Evolutionary conservation across 2,888 invertebrate genomes (phyloP).

Genomic region (Neoscelio sp.): DNA sequence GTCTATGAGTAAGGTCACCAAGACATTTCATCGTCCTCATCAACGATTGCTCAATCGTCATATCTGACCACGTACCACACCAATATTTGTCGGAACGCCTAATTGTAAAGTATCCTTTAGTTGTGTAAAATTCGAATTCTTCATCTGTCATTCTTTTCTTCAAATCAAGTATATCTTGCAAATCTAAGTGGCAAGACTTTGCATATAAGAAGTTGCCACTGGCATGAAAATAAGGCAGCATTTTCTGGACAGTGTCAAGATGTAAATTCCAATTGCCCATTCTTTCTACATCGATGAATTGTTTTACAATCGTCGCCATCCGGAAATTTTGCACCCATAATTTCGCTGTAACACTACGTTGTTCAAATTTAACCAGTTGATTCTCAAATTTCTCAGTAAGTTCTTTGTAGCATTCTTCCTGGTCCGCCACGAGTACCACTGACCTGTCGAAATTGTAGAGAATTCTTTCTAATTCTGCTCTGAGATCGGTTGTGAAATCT

Average conservation of each 20-base stretch:
- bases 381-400: background rate
- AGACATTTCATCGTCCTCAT: slow-evolving; percentile 60
- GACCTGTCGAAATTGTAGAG: slow-evolving; percentile 5
- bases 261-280: slow-evolving; percentile 69
- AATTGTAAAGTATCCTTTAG: slow-evolving; percentile 63
- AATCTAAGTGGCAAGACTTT: slow-evolving; percentile 72
- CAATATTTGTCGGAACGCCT: slow-evolving; percentile 66
- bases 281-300: slow-evolving; percentile 71
- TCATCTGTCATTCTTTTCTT: slow-evolving; percentile 9
- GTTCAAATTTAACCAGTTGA: slow-evolving; percentile 7
- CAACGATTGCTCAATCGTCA: slow-evolving; percentile 68
- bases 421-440: no score
- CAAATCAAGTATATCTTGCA: slow-evolving; percentile 73
- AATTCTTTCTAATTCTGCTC: slow-evolving; percentile 1
- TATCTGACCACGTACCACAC: slow-evolving; percentile 67
- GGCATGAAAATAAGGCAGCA: slow-evolving; percentile 73
- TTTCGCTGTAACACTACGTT: slow-evolving; percentile 25
- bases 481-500: slow-evolving; percentile 3
- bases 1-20: no score
- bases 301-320: slow-evolving; percentile 50
- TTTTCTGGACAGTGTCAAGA: slow-evolving; percentile 68
- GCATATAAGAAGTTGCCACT: slow-evolving; percentile 75
- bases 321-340: slow-evolving; percentile 66
- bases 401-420: background rate
- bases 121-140: slow-evolving; percentile 46